Evolutionary conservation across 2,113 vertebrate genomes (phyloP).

Genomic region (Stictonetta naevosa): DNA sequence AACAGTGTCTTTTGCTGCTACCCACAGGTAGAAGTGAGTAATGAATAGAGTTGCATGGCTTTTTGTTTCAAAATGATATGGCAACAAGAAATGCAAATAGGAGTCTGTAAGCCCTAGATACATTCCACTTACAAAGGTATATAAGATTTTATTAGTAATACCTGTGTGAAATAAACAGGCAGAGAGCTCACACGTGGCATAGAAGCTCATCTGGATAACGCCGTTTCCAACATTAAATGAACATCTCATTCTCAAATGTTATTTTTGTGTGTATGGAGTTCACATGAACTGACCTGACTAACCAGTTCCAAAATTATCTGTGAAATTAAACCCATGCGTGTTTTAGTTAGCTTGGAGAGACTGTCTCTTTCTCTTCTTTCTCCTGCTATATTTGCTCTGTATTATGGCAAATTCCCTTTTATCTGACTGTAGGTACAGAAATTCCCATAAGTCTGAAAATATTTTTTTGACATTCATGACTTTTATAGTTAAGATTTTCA

Average conservation of each 20-base stretch:
- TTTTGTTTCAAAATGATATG: neutral
- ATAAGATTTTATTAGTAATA: neutral
- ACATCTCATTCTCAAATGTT: neutral
- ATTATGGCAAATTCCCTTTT: constrained; percentile 53
- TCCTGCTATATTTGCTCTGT: constrained; percentile 29
- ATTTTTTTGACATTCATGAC: constrained; percentile 39
- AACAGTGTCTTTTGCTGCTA: constrained; percentile 60
- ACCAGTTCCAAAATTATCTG: neutral
- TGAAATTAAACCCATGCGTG: constrained; percentile 44
- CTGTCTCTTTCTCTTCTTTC: neutral
- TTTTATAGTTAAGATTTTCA: constrained; percentile 59
- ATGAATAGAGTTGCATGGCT: neutral
- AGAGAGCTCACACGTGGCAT: neutral
- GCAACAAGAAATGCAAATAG: neutral
- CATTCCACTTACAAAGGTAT: neutral
- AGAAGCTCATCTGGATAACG: neutral
- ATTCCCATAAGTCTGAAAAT: constrained; percentile 39
- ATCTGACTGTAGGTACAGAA: constrained; percentile 44
- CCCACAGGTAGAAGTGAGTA: constrained; percentile 63
- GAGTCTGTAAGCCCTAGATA: neutral
- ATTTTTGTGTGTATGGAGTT: neutral
- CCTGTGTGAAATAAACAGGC: neutral
- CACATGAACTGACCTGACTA: neutral
- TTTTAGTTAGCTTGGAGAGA: neutral
- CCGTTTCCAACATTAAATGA: constrained; percentile 13